A percentile compares a stretch with the other conserved stretches of the same genome.
Conservation (phyloP, 2,113 vertebrate species). For the Parus major region DNA sequence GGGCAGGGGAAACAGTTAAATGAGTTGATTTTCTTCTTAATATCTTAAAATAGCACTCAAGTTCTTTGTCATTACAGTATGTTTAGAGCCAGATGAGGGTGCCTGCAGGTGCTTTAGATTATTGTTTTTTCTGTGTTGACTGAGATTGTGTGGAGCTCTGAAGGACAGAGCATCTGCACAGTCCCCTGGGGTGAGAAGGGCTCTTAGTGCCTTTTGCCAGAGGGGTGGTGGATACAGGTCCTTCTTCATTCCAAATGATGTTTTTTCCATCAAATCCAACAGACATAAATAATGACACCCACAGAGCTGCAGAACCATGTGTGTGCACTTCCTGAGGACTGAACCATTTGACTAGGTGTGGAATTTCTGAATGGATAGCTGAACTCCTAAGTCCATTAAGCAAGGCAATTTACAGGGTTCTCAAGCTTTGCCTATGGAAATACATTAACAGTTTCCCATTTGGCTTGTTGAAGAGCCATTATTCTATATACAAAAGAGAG, state of each 20-base stretch:
- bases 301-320: background rate
- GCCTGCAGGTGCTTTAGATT: background rate
- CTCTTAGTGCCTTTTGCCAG: background rate
- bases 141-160: background rate
- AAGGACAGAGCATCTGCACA: accelerated
- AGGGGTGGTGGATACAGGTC: background rate
- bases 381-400: conserved; percentile 68
- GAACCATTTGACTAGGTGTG: background rate
- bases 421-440: conserved; percentile 63
- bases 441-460: conserved; percentile 44
- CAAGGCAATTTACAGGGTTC: conserved; percentile 62
- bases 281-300: background rate
- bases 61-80: background rate
- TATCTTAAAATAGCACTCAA: background rate
- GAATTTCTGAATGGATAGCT: conserved; percentile 65
- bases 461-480: conserved; percentile 32
- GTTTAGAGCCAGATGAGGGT: background rate
- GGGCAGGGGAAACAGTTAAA: background rate
- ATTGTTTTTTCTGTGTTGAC: background rate
- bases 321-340: background rate
- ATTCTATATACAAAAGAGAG: conserved; percentile 27
- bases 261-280: conserved; percentile 9
- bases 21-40: background rate
- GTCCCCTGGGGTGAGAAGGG: background rate
- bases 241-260: background rate